A percentile compares a stretch with the other conserved stretches of the same genome.
phyloP scores from a whole-genome alignment of 1,140 invertebrate species.

The Idris sp. region DNA sequence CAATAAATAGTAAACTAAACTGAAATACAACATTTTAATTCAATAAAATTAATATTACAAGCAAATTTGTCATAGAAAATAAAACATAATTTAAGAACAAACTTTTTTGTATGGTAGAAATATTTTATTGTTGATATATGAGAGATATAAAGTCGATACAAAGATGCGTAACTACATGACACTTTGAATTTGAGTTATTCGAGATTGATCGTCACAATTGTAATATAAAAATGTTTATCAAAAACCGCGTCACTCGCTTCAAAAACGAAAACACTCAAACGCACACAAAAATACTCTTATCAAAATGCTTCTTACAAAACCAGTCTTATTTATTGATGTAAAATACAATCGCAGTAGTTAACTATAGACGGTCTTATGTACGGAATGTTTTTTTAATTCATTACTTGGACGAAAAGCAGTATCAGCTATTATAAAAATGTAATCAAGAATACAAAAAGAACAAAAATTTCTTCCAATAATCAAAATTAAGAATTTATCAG shows the following conservation, averaged over 20 bases:
- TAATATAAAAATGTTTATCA: constrained; percentile 18
- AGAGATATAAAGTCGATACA: constrained; percentile 76
- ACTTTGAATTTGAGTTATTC: constrained; percentile 66
- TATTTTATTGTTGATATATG: constrained; percentile 77
- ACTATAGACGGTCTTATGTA: constrained; percentile 23
- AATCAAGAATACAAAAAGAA: no score
- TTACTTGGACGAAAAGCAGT: constrained; percentile 19
- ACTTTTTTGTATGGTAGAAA: constrained; percentile 77
- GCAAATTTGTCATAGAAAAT: no score
- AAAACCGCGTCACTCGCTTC: constrained; percentile 25
- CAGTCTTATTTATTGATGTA: no score
- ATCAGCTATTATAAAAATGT: no score
- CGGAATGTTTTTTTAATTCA: constrained; percentile 22
- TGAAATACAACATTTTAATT: no score
- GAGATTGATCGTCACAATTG: constrained; percentile 41
- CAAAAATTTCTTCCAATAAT: no score
- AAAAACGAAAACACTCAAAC: constrained; percentile 24
- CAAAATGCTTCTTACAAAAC: constrained; percentile 19
- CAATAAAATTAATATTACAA: no score
- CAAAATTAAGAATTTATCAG: no score
- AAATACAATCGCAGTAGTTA: no score
- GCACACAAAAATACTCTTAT: constrained; percentile 22
- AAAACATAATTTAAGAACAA: no score
- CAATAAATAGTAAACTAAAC: no score
- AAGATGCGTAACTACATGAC: constrained; percentile 74